Base-by-base conservation (phyloP, 2,888 invertebrate species). In the Sturmia bella region DNA sequence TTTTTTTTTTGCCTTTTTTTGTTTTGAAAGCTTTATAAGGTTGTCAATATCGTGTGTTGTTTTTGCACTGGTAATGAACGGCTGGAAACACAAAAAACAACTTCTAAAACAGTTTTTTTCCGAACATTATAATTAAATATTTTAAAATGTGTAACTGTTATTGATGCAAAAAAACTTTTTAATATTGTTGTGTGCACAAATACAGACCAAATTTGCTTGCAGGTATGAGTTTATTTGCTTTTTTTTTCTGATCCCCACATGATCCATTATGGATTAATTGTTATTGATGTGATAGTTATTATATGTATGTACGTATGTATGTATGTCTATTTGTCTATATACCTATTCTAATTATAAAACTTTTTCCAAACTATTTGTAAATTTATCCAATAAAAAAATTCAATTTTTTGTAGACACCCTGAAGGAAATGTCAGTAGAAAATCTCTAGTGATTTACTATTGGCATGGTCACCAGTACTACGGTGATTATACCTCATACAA, bases 71-170 rank as follows among this genome's bases (percentile, higher is more conserved):
- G 45, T 66, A 78, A 70, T 78, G 59, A 70, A 70, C 69, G 69
- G 57, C 74, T 70, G 54, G 45, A 74, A 64, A 59, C 32, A 32
- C 3, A 32, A n/a, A 43, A 32, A 54, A 50, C 27, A 41, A 37
- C 50, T 63, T 79, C 41, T 32, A 73, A 61, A 59, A 37, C 12
- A 37, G 50, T 12, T 17, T 52, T 64, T 80, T n/a, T 56, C n/a
- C n/a, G 6, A 52, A 13, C 21, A 11, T 27, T 17, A 59, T 54
- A 74, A 70, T 73, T 74, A 41, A 11, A 74, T 66, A 52, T 78
- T 75, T 74, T 78, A 54, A 52, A 68, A 57, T 50, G 68, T 66
- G 66, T 82, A 82, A 82, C 70, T 48, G 70, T 66, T 69, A 21
- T 66, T 39, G 24, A 39, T 74, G 32, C 37, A 52, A 39, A 37